Conservation (phyloP, 2,113 vertebrate genomes). For the Eulemur rufifrons region DNA sequence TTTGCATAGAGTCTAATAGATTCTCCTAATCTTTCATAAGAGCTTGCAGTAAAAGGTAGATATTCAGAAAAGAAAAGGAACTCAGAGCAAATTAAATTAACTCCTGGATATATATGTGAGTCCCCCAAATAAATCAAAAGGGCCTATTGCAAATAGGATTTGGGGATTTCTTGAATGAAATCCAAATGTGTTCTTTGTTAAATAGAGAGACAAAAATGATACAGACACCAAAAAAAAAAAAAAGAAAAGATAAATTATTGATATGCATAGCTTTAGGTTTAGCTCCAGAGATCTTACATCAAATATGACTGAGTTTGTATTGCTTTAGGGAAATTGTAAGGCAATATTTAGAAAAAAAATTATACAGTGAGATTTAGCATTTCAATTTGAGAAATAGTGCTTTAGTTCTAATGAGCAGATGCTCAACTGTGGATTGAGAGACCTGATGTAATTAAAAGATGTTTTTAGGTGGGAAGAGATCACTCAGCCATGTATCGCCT, state of each 20-base stretch:
- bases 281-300: conserved; percentile 64
- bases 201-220: neutral
- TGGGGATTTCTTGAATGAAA: conserved; percentile 49
- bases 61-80: neutral
- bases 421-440: conserved; percentile 78
- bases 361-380: conserved; percentile 47
- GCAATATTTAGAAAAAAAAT: conserved; percentile 39
- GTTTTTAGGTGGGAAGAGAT: conserved; percentile 80
- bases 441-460: conserved; percentile 82
- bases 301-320: conserved; percentile 62
- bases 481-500: conserved; percentile 70
- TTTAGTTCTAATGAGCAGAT: conserved; percentile 84
- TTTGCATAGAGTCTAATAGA: neutral
- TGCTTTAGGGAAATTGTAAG: conserved; percentile 77
- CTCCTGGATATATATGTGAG: neutral
- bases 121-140: neutral
- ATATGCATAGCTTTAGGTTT: conserved; percentile 66
- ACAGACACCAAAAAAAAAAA: neutral
- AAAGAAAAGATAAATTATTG: conserved; percentile 40
- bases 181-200: conserved; percentile 46
- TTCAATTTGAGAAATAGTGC: conserved; percentile 76
- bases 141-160: conserved; percentile 13
- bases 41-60: neutral
- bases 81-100: neutral
- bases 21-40: neutral